These are phyloP conservation scores for Parnassius glacialis DNA, from an alignment of 2,888 invertebrate genomes.

Conservation along the genomic window DNA sequence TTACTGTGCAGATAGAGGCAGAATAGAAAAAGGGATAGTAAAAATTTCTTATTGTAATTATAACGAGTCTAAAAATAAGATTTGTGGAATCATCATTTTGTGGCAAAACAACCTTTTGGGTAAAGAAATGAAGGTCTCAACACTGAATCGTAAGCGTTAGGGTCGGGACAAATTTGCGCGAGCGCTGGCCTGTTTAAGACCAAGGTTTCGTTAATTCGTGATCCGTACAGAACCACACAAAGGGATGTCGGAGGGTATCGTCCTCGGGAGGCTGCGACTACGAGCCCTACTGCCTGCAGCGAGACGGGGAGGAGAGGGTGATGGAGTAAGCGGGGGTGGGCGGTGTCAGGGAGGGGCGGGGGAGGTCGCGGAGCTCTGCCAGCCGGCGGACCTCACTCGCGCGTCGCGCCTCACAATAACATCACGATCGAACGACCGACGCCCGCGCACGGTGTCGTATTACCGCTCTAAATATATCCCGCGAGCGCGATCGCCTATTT, in stretches of 20 bases:
- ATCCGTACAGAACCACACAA: slow-evolving; percentile 56
- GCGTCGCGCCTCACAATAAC: slow-evolving; percentile 60
- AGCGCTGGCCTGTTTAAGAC: slow-evolving; percentile 14
- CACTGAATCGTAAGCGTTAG: neutral
- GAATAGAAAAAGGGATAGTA: too few relatives aligned
- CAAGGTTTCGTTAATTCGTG: slow-evolving; percentile 18
- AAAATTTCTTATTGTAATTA: too few relatives aligned
- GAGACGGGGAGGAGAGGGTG: slow-evolving; percentile 23
- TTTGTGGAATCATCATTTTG: too few relatives aligned
- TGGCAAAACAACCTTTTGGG: too few relatives aligned
- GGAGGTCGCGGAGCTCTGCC: slow-evolving; percentile 28
- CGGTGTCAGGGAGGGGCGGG: slow-evolving; percentile 22
- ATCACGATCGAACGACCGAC: slow-evolving; percentile 69
- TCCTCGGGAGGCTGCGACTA: slow-evolving; percentile 57
- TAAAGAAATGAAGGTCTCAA: too few relatives aligned
- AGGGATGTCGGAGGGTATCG: slow-evolving; percentile 64
- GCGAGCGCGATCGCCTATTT: slow-evolving; percentile 79
- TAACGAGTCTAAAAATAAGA: too few relatives aligned
- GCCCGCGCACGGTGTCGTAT: slow-evolving; percentile 76
- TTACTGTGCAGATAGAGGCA: too few relatives aligned
- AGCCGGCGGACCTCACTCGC: slow-evolving; percentile 54
- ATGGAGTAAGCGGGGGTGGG: slow-evolving; percentile 27
- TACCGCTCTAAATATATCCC: slow-evolving; percentile 78
- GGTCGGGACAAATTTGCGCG: slow-evolving; percentile 9
- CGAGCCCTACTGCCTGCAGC: slow-evolving; percentile 29